Conservation (phyloP, 2,888 invertebrate genomes). For the Andrena bucephala region DNA sequence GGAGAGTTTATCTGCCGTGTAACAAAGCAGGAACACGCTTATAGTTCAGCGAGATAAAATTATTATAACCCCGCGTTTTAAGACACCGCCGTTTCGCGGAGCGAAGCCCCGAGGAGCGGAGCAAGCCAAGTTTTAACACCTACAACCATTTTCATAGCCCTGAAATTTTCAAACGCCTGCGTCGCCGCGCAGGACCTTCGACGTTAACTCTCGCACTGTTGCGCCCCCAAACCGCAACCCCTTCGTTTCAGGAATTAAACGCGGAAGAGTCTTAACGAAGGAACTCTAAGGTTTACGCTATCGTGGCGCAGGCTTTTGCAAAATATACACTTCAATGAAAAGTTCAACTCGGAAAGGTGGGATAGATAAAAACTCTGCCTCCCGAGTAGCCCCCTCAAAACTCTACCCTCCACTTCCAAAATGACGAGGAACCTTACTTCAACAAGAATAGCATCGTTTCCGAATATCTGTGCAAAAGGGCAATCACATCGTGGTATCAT, state of each 20-base stretch:
- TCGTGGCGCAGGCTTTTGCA: background rate
- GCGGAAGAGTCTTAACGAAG: background rate
- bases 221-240: background rate
- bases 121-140: slow-evolving; percentile 1
- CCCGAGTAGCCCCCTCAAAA: too few species aligned
- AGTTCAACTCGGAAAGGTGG: background rate
- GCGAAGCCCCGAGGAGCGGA: background rate
- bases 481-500: too few species aligned
- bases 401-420: too few species aligned
- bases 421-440: background rate
- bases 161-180: slow-evolving; percentile 19
- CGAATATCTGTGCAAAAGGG: too few species aligned
- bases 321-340: background rate
- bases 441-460: too few species aligned
- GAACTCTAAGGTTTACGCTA: background rate
- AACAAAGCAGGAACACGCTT: slow-evolving; percentile 10
- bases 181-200: background rate
- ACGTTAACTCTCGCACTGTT: background rate
- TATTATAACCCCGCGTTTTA: slow-evolving; percentile 22
- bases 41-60: slow-evolving; percentile 29
- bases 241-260: slow-evolving; percentile 2
- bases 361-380: too few species aligned
- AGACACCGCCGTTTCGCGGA: background rate
- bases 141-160: background rate
- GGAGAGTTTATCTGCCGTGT: slow-evolving; percentile 9